Base-by-base conservation (phyloP, 2,888 invertebrate genomes). In the Rhingia rostrata region DNA sequence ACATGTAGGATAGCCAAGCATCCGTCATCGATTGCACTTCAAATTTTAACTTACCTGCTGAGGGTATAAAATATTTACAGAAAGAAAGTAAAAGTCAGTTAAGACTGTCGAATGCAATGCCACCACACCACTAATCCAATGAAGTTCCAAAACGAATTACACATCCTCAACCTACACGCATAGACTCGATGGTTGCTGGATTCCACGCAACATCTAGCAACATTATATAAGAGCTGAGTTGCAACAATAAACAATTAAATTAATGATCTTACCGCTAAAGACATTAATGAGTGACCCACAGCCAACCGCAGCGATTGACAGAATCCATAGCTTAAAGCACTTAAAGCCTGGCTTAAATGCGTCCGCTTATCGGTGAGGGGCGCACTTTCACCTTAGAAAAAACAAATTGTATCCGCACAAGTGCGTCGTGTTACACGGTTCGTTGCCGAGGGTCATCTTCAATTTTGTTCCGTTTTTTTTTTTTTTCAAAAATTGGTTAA, bases 331-430 rank as follows among this genome's bases (percentile, higher is more conserved):
- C 39, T 54, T 37, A 7, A 63, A 81, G 35, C 49, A 22, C 43
- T 69, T 43, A 6, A 53, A 35, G 43, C 47, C 22, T 39, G 39
- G 39, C 51, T 70, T 60, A 67, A 54, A 67, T 53, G 74, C 22
- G 22, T 35, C 53, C 41, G 67, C 58, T 58, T 58, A 69, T 54
- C 61, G 41, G 67, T 51, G 54, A 67, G 79, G 74, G 74, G 79
- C 63, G 81, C 69, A 75, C 81, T 81, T 81, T 81, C 81, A 70
- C 81, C 64, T 70, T 10, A 77, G 81, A 77, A 77, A 77, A 22
- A 22, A 22, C 22, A 22, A 22, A 70, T 51, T 70, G 58, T 70
- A 58, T 53, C 51, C 12, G 4, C 32, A 35, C 41, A 64, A 64
- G 70, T 64, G 69, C 9, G 61, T 73, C 60, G 41, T 47, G 61